Percentiles rank a stretch among this genome's conserved stretches.
These are phyloP conservation scores for Bubalus kerabau DNA, from an alignment of 2,113 vertebrate species.

Conservation along the genomic window DNA sequence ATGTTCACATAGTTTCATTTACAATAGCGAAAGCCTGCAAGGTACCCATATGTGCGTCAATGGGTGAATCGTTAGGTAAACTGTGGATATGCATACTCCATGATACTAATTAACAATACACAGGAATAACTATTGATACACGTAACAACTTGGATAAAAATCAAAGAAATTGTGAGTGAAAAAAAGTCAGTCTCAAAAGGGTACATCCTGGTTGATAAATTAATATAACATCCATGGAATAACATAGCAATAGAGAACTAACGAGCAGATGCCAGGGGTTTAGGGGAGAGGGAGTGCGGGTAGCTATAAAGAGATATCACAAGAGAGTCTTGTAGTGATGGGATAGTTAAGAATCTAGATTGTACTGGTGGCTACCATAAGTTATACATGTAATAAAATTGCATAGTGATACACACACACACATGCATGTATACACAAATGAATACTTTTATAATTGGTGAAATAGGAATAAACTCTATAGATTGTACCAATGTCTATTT, in stretches of 20 bases:
- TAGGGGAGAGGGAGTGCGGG: background rate
- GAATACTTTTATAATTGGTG: background rate
- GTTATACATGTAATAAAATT: background rate
- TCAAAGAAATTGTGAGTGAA: background rate
- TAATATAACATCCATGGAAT: background rate
- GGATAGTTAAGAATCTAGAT: background rate
- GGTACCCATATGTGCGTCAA: background rate
- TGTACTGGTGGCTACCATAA: background rate
- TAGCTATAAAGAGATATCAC: background rate
- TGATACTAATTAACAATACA: background rate
- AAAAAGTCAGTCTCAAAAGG: background rate
- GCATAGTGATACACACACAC: background rate
- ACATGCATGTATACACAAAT: background rate
- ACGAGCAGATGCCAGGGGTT: background rate
- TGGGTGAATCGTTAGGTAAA: background rate
- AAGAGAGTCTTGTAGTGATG: background rate
- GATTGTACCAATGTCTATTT: background rate
- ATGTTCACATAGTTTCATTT: background rate
- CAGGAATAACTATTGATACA: background rate
- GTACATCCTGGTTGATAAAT: background rate
- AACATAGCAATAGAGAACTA: background rate
- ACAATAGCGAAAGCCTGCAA: background rate
- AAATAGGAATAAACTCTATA: background rate
- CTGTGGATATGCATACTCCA: background rate
- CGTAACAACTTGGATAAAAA: background rate